phyloP scores from a whole-genome alignment of 2,113 vertebrate species.

The Elephas maximus region DNA sequence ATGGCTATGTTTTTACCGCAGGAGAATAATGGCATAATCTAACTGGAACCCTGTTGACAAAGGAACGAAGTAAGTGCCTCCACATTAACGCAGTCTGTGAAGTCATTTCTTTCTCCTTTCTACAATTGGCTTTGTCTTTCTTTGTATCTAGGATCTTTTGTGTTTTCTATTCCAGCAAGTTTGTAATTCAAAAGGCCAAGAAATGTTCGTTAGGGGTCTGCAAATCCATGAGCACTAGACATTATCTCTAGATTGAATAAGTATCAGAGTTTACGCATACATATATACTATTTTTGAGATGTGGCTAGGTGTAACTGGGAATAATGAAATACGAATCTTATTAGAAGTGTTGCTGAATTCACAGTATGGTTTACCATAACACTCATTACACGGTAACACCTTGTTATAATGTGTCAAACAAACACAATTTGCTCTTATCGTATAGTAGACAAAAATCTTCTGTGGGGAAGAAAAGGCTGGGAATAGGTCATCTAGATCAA shows the following conservation, averaged over 20 bases:
- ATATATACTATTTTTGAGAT: neutral
- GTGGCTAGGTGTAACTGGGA: neutral
- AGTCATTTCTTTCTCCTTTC: neutral
- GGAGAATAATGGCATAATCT: neutral
- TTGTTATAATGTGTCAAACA: neutral
- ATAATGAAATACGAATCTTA: slow-evolving; percentile 10
- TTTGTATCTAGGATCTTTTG: neutral
- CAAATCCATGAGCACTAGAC: neutral
- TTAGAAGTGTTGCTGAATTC: neutral
- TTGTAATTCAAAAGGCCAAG: neutral
- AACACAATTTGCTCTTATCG: neutral
- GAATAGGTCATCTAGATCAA: neutral
- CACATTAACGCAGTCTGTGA: neutral
- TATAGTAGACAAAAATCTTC: neutral
- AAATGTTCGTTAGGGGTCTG: neutral
- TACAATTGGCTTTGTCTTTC: neutral
- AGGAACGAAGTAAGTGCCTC: neutral
- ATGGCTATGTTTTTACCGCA: neutral
- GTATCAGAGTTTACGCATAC: neutral
- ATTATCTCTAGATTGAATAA: neutral
- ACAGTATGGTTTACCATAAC: neutral
- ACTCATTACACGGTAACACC: neutral
- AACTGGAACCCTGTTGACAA: neutral
- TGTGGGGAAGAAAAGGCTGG: neutral
- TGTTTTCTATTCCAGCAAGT: neutral